A percentile compares a stretch with the other conserved stretches of the same genome.
Evolutionary conservation across 1,140 invertebrate genomes (phyloP).

Genomic region (Leptinotarsa texana): DNA sequence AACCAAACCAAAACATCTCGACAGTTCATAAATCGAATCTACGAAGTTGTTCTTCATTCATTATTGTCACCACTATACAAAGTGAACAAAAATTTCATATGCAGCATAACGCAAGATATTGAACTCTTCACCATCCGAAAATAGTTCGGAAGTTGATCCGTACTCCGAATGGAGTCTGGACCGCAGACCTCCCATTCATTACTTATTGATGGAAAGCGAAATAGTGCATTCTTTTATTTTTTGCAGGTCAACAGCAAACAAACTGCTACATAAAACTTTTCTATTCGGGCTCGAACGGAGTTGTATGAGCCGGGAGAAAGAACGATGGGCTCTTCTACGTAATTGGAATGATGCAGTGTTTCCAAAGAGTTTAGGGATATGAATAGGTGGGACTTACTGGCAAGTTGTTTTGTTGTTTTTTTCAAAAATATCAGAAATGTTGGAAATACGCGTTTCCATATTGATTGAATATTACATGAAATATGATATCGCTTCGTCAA

Average conservation of each 20-base stretch:
- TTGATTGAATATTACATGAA: too few species aligned
- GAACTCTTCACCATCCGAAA: constrained; percentile 32
- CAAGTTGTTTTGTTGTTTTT: too few species aligned
- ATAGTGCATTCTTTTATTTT: constrained; percentile 30
- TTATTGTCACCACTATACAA: not conserved
- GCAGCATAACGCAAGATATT: not conserved
- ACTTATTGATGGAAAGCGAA: constrained; percentile 39
- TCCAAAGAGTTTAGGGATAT: too few species aligned
- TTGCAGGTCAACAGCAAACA: constrained; percentile 33
- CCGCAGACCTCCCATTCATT: constrained; percentile 35
- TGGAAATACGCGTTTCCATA: too few species aligned
- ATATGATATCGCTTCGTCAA: too few species aligned
- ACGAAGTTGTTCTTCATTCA: too few species aligned
- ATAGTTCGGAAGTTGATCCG: constrained; percentile 33
- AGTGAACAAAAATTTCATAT: not conserved
- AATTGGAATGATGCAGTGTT: constrained; percentile 3
- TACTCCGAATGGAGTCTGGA: constrained; percentile 33
- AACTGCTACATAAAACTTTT: constrained; percentile 28
- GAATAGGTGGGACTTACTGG: too few species aligned
- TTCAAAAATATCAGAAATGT: too few species aligned
- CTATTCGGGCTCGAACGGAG: not conserved
- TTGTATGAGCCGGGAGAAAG: not conserved
- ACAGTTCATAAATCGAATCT: too few species aligned
- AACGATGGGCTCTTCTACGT: not conserved
- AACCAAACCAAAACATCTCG: too few species aligned